Conservation (phyloP, 2,888 invertebrate genomes). For the Hirtodrosophila confusa region DNA sequence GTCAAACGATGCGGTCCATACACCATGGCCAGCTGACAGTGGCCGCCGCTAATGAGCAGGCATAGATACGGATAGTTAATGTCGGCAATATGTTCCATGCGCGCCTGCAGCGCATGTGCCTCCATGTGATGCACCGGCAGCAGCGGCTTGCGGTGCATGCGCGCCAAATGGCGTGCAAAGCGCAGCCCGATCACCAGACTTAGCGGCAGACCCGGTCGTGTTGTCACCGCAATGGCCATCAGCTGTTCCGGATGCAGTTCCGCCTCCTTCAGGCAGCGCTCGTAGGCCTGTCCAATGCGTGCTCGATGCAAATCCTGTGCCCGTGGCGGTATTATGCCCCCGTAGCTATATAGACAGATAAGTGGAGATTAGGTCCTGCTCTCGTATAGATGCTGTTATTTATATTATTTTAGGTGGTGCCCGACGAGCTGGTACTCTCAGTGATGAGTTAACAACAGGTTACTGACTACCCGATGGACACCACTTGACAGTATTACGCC, state of each 20-base stretch:
- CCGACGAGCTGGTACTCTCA: no score
- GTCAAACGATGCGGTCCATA: conserved; percentile 90
- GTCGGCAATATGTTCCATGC: conserved; percentile 87
- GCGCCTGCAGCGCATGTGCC: conserved; percentile 96
- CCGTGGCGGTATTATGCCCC: conserved; percentile 94
- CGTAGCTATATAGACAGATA: conserved; percentile 70
- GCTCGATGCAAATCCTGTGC: conserved; percentile 92
- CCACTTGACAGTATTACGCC: no score
- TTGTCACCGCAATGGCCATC: conserved; percentile 96
- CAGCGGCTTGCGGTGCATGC: conserved; percentile 89
- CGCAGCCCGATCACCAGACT: conserved; percentile 92
- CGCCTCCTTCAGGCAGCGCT: conserved; percentile 87
- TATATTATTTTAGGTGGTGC: no score
- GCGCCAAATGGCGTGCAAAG: conserved; percentile 91
- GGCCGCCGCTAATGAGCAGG: conserved; percentile 96
- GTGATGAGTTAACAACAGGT: no score
- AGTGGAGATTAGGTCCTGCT: neutral
- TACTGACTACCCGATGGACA: no score
- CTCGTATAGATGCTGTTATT: no score
- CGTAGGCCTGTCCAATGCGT: conserved; percentile 90
- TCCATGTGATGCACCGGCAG: conserved; percentile 99
- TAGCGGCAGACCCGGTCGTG: conserved; percentile 89
- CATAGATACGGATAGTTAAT: conserved; percentile 94
- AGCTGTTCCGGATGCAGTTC: conserved; percentile 87
- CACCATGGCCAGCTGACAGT: conserved; percentile 92